Evolutionary conservation across 2,113 vertebrate genomes (phyloP).

Genomic region (Leucopsar rothschildi): DNA sequence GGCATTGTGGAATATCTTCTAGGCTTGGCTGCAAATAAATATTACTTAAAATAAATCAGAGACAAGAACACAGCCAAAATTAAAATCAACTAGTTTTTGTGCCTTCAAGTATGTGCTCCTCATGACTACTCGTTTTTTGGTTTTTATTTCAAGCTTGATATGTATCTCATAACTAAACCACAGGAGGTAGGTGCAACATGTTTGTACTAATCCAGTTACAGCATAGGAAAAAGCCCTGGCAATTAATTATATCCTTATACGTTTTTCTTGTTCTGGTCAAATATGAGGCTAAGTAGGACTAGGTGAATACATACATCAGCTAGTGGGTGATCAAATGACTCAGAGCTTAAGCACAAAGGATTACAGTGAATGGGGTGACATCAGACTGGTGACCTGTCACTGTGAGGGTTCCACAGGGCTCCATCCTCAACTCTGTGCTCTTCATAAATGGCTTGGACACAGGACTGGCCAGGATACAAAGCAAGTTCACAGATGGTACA

Average conservation of each 20-base stretch:
- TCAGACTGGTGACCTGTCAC: not conserved
- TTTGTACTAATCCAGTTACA: not conserved
- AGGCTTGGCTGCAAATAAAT: not conserved
- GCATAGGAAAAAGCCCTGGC: not conserved
- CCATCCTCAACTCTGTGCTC: not conserved
- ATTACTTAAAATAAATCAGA: not conserved
- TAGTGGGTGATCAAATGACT: not conserved
- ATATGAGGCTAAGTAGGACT: not conserved
- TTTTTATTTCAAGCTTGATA: not conserved
- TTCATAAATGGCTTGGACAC: not conserved
- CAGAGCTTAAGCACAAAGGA: not conserved
- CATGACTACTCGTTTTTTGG: accelerated
- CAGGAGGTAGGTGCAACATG: not conserved
- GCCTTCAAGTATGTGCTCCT: not conserved
- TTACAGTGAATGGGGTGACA: no score
- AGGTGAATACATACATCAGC: not conserved
- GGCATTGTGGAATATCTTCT: not conserved
- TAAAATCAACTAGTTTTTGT: not conserved
- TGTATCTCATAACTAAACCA: not conserved
- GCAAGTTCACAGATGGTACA: not conserved
- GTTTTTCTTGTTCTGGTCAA: not conserved
- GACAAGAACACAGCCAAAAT: not conserved
- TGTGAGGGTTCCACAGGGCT: accelerated
- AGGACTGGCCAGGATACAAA: not conserved
- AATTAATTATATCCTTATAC: not conserved